Base-by-base conservation (phyloP, 2,797 vertebrate species). In the Darevskia nairensis region DNA sequence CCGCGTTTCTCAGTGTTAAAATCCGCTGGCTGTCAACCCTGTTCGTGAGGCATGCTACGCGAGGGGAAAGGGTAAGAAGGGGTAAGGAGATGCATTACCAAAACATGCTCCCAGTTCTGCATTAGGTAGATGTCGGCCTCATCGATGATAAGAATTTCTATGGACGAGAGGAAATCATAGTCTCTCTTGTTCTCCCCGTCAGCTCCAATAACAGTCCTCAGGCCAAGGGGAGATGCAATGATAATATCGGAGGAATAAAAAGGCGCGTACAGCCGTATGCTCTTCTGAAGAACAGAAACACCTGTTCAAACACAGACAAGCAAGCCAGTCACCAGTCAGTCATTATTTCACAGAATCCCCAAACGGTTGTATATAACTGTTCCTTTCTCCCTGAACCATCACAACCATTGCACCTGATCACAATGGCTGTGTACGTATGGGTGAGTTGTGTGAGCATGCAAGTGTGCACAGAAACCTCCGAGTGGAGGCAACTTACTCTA, bases 21-120 rank as follows among this genome's bases (percentile, higher is more conserved):
- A 69, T 46, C 41, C 6, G 64, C 5, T 81, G 17, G 8, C 27
- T 69, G 77, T 29, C 6, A 50, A 87, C 59, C 1, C 2, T 61
- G 66, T 66, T 66, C 59, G 13, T 55, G 50, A 15, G 50, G 66
- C 19, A 86, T 11, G 85, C 8, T 1, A 72, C 2, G 39, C 23
- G 13, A 55, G 50, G 4, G 50, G 0, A 55, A 55, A 74, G 35
- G 17, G 35, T 64, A 88, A 35, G 87, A 66, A 91, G 85, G 59
- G 76, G 7, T 13, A 41, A 25, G 72, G 79, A 68, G 41, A 39
- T 86, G 86, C 88, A 90, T 69, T 94, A 99, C 99, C 98, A 99
- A 93, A 76, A 99, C 93, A 0, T 99, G 99, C 82, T 99, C 99
- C 99, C 99, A 99, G 89, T 99, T 99, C 96, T 99, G 99, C 99